Conservation (phyloP, 37 sponge, comb jelly and placozoan species). For the Spongia lamella region DNA sequence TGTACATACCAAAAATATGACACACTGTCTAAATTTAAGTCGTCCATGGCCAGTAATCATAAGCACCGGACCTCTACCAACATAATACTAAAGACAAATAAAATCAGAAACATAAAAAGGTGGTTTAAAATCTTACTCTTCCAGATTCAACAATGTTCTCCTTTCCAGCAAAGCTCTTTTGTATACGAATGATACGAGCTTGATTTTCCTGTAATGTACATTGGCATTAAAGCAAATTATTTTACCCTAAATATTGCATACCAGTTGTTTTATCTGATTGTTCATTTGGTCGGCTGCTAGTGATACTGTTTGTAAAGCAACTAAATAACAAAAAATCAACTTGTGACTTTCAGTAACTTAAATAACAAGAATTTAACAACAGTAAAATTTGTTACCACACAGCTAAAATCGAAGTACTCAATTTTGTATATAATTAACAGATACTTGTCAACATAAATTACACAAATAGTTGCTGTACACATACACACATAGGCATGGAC, state of each 20-base stretch:
- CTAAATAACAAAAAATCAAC: slow-evolving; percentile 20
- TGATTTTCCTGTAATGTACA: slow-evolving; percentile 43
- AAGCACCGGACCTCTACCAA: slow-evolving; percentile 56
- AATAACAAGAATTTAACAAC: too few species aligned
- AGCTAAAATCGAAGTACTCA: too few species aligned
- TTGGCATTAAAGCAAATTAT: not conserved
- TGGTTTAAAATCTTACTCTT: slow-evolving; percentile 27
- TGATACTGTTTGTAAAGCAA: slow-evolving; percentile 62
- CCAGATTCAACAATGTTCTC: slow-evolving; percentile 51
- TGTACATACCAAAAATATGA: slow-evolving; percentile 51
- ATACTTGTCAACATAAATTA: too few species aligned
- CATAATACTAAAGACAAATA: slow-evolving; percentile 32
- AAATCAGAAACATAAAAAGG: not conserved
- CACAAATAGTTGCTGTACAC: too few species aligned
- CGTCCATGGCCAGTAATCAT: slow-evolving; percentile 23
- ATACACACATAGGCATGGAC: too few species aligned
- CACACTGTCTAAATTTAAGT: slow-evolving; percentile 24
- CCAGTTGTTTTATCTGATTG: slow-evolving; percentile 68
- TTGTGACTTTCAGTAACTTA: not conserved
- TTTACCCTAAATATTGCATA: slow-evolving; percentile 2
- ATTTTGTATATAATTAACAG: too few species aligned
- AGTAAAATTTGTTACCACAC: too few species aligned
- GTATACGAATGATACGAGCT: slow-evolving; percentile 44
- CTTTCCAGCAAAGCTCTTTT: slow-evolving; percentile 37
- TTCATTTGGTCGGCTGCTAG: slow-evolving; percentile 73